Conservation (phyloP, 2,797 vertebrate genomes). For the Gouania willdenowi region DNA sequence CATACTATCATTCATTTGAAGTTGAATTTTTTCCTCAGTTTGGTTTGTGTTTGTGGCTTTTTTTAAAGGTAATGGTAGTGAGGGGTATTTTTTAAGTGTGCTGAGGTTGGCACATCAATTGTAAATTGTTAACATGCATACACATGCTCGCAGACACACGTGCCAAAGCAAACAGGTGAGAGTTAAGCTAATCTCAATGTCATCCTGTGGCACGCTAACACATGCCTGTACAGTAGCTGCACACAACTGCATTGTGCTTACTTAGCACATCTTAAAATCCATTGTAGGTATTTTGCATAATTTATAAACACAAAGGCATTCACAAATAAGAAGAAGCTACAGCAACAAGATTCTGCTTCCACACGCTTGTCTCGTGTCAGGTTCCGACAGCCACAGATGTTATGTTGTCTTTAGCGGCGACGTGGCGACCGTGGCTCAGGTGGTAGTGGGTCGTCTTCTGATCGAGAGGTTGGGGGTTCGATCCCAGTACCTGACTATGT, state of each 20-base stretch:
- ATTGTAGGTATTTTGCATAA: not conserved
- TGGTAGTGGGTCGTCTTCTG: too few relatives aligned
- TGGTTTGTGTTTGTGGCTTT: too few relatives aligned
- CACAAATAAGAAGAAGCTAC: not conserved
- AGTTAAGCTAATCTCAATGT: conserved; percentile 34
- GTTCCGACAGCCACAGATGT: not conserved
- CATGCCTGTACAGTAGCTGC: conserved; percentile 21
- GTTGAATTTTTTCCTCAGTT: too few relatives aligned
- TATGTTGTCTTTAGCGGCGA: too few relatives aligned
- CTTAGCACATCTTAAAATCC: not conserved
- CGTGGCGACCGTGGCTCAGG: too few relatives aligned
- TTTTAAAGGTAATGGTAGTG: too few relatives aligned
- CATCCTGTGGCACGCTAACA: conserved; percentile 28
- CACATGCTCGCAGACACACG: conserved; percentile 16
- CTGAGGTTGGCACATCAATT: too few relatives aligned
- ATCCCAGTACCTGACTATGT: too few relatives aligned
- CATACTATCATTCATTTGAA: too few relatives aligned
- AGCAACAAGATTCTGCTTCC: not conserved
- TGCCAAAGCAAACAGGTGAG: conserved; percentile 43
- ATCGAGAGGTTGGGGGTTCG: too few relatives aligned
- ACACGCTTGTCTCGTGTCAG: not conserved
- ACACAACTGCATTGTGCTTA: conserved; percentile 8
- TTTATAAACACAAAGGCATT: not conserved
- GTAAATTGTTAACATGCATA: too few relatives aligned
- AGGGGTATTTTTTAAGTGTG: too few relatives aligned